Evolutionary conservation across 2,113 vertebrate species (phyloP), one percentile per base, ranked within the genome.

Genomic region (Eolophus roseicapilla): DNA sequence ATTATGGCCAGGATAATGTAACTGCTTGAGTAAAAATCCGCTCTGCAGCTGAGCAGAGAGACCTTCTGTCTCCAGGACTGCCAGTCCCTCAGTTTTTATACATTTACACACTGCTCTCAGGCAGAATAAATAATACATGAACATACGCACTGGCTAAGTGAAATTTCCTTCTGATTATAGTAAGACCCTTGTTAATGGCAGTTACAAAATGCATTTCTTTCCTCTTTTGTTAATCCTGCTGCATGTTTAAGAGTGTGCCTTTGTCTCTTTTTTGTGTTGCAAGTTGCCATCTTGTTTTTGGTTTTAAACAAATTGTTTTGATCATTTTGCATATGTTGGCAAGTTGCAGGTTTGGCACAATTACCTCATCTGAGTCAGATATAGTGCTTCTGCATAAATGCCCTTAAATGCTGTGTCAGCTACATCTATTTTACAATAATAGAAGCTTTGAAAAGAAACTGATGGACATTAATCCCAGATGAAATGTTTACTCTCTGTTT

Each of bases 121-220:
- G 59, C 83, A 89, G 67, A 87, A 87, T 92, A 95, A 93, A 96
- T 96, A 94, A 94, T 96, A 91, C 93, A 93, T 96, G 86, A 92
- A 86, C 81, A 82, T 94, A 93, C 89, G 73, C 80, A 92, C 44
- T 64, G 39, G 52, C 80, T 69, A 90, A 95, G 90, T 82, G 90
- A 93, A 90, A 65, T 93, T 92, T 93, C 69, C 44, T 90, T 92
- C 88, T 86, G 69, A 86, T 90, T 88, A 37, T 55, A 47, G 73
- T 37, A 57, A 83, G 64, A 47, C 59, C 28, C 16, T 79, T 25
- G 83, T 91, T 96, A 89, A 91, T 86, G 63, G 86, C 86, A 92
- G 77, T 94, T 89, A 76, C 41, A 85, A 79, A 94, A 84, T 41
- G 19, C 15, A 52, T 78, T 84, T 93, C 17, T 88, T 90, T 86